Percentiles rank a stretch among this genome's conserved stretches.
phyloP scores from a whole-genome alignment of 2,888 invertebrate species.

The Sturmia bella region DNA sequence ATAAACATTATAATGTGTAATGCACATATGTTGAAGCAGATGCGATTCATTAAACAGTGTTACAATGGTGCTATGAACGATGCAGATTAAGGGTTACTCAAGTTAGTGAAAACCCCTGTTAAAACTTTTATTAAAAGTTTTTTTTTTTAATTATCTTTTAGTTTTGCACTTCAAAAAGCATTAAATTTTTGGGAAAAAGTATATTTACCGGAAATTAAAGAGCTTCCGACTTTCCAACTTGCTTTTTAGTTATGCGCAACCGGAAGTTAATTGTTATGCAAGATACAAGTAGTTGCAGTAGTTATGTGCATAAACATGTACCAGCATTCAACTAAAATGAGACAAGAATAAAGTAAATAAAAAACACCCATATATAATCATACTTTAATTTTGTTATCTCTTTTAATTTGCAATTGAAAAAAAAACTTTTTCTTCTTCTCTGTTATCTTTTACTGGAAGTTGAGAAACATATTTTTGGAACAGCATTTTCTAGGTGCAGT shows the following conservation, averaged over 20 bases:
- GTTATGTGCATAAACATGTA: slow-evolving; percentile 6
- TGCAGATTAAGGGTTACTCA: too few relatives aligned
- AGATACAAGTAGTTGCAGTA: slow-evolving; percentile 50
- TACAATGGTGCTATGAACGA: too few relatives aligned
- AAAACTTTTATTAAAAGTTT: neutral
- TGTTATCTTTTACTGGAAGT: neutral
- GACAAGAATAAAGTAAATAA: slow-evolving; percentile 20
- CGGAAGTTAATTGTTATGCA: slow-evolving; percentile 69
- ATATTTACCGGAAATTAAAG: slow-evolving; percentile 61
- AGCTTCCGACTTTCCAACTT: slow-evolving; percentile 53
- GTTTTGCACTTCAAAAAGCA: slow-evolving; percentile 11
- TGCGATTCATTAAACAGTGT: too few relatives aligned
- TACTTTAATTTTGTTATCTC: slow-evolving; percentile 6
- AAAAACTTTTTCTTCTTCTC: neutral
- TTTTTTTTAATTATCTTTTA: neutral
- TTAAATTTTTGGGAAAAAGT: slow-evolving; percentile 27
- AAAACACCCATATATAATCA: slow-evolving; percentile 13
- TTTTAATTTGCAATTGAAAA: neutral
- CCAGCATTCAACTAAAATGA: slow-evolving; percentile 17
- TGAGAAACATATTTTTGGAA: too few relatives aligned
- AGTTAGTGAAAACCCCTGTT: too few relatives aligned
- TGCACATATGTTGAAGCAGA: too few relatives aligned
- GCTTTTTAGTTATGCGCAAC: slow-evolving; percentile 55
- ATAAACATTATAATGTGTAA: too few relatives aligned
- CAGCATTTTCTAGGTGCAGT: too few relatives aligned